A percentile compares a stretch with the other conserved stretches of the same genome.
Evolutionary conservation across 1,140 invertebrate species (phyloP).

Genomic region (Microplitis demolitor): DNA sequence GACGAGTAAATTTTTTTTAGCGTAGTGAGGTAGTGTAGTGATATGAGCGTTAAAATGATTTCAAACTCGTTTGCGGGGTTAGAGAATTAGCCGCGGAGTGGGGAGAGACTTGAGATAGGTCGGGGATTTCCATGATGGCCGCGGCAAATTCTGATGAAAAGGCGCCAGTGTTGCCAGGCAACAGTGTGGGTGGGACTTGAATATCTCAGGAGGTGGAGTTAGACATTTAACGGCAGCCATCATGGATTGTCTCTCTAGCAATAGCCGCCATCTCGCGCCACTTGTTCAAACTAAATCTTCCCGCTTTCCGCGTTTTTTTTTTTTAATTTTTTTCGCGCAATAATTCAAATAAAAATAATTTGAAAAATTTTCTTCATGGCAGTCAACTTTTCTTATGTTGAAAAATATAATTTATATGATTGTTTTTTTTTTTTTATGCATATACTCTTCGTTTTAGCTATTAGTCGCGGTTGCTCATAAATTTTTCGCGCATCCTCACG

Average conservation of each 20-base stretch:
- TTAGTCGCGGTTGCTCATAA: no score
- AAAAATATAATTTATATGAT: not conserved
- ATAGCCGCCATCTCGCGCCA: conserved; percentile 45
- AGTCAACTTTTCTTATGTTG: no score
- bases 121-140: conserved; percentile 49
- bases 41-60: no score
- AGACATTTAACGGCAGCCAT: conserved; percentile 44
- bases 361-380: no score
- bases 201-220: conserved; percentile 40
- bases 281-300: not conserved
- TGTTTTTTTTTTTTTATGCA: no score
- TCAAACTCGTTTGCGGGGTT: no score
- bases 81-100: not conserved
- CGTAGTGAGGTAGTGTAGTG: no score
- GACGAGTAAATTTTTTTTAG: no score
- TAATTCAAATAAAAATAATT: no score
- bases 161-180: conserved; percentile 30
- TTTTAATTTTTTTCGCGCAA: no score
- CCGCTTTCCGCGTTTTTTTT: not conserved
- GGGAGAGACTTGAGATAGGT: conserved; percentile 48
- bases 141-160: no score
- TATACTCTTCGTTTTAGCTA: no score
- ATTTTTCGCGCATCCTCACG: conserved; percentile 28
- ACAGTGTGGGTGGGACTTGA: conserved; percentile 44
- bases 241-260: conserved; percentile 41